Conservation (phyloP, 2,797 vertebrate genomes). For the Syndactyla subalaris region DNA sequence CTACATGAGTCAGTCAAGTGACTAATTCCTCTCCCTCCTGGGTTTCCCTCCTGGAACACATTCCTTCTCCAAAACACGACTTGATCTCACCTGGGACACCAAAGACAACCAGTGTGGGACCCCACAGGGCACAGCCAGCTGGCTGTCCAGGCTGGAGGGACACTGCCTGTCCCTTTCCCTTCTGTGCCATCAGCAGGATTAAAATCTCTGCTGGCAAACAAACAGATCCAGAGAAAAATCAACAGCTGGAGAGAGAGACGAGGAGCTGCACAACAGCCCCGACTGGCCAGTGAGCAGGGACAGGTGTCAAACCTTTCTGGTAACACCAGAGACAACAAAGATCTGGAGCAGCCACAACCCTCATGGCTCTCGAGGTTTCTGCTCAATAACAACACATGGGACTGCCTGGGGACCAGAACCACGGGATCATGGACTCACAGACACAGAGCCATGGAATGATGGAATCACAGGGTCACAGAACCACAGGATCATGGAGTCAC, state of each 20-base stretch:
- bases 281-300: background rate
- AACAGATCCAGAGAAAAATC: background rate
- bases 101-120: background rate
- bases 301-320: background rate
- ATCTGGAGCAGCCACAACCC: no score
- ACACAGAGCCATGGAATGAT: no score
- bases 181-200: background rate
- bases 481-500: no score
- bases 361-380: no score
- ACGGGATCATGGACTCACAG: no score
- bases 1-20: constrained; percentile 37
- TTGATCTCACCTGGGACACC: background rate
- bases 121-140: accelerated
- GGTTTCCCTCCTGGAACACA: background rate
- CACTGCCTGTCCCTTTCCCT: background rate
- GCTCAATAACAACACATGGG: no score
- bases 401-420: no score
- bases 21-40: constrained; percentile 1
- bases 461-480: no score
- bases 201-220: background rate
- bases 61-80: background rate
- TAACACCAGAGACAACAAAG: background rate
- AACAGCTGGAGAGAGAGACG: background rate
- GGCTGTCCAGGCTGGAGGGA: background rate
- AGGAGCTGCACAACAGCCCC: background rate